Evolutionary conservation across 2,888 invertebrate species (phyloP).

Genomic region (Cryptus viduatorius): DNA sequence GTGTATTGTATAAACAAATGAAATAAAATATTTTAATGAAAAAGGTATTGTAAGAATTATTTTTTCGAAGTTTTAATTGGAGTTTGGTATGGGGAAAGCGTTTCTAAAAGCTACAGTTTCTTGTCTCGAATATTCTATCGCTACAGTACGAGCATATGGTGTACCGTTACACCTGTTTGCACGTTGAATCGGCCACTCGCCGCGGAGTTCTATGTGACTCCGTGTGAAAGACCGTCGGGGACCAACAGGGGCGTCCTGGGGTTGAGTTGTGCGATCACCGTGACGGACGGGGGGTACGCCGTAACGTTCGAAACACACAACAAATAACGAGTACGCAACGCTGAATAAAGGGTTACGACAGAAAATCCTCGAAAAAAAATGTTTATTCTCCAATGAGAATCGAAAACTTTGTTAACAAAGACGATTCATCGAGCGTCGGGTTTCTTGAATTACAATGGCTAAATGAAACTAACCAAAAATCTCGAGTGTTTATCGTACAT

Average conservation of each 20-base stretch:
- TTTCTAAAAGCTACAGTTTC: neutral
- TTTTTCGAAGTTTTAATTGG: too few species aligned
- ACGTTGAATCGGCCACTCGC: constrained; percentile 48
- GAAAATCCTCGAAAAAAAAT: constrained; percentile 31
- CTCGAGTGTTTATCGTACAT: constrained; percentile 32
- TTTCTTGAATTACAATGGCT: constrained; percentile 27
- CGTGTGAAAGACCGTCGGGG: constrained; percentile 51
- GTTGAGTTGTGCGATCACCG: constrained; percentile 58
- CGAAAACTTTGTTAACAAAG: neutral
- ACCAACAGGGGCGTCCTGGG: constrained; percentile 57
- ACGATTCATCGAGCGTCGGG: constrained; percentile 22
- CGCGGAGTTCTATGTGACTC: constrained; percentile 42
- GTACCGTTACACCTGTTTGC: constrained; percentile 66
- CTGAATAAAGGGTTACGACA: neutral
- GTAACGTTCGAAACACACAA: constrained; percentile 15
- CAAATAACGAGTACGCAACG: constrained; percentile 34
- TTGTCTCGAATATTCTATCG: neutral
- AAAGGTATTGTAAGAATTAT: too few species aligned
- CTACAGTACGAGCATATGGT: constrained; percentile 60
- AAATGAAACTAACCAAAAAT: constrained; percentile 59
- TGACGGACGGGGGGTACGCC: constrained; percentile 57
- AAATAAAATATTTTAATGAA: too few species aligned
- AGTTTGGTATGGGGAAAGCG: neutral
- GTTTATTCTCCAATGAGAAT: constrained; percentile 29
- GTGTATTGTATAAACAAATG: neutral